Evolutionary conservation across 2,113 vertebrate genomes (phyloP).

Genomic region (Panurus biarmicus): DNA sequence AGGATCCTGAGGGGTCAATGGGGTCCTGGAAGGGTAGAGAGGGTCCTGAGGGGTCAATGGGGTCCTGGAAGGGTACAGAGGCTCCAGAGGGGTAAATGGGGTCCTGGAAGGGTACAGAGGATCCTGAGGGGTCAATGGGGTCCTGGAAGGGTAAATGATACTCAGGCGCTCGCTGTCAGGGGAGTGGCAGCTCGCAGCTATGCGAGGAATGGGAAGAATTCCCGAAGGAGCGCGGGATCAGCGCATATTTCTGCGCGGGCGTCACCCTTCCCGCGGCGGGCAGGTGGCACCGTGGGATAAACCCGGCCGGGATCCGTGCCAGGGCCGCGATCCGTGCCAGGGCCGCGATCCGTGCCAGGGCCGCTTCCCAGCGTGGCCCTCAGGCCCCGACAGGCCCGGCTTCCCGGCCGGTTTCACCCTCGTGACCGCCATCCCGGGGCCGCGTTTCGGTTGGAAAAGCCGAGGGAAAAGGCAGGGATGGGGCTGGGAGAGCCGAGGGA

Average conservation of each 20-base stretch:
- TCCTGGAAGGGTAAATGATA: neutral
- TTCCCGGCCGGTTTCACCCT: neutral
- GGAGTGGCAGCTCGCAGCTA: constrained; percentile 45
- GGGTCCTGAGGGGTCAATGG: neutral
- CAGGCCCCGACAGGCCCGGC: neutral
- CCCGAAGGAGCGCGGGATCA: neutral
- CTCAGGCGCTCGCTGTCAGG: too few species aligned
- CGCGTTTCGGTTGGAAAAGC: neutral
- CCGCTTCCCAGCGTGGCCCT: neutral
- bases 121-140: accelerated
- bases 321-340: neutral
- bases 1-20: too few species aligned
- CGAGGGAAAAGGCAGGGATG: neutral
- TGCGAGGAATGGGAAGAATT: constrained; percentile 60
- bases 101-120: too few species aligned
- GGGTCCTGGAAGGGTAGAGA: too few species aligned
- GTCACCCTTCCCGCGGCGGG: constrained; percentile 4
- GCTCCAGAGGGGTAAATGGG: too few species aligned
- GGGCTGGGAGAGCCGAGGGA: neutral
- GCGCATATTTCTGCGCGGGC: neutral
- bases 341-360: too few species aligned
- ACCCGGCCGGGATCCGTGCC: neutral
- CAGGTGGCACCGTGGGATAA: neutral
- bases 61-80: neutral
- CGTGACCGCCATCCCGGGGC: neutral